A percentile compares a stretch with the other conserved stretches of the same genome.
These are phyloP conservation scores for Mimas tiliae DNA, from an alignment of 2,888 invertebrate species.

Conservation along the genomic window DNA sequence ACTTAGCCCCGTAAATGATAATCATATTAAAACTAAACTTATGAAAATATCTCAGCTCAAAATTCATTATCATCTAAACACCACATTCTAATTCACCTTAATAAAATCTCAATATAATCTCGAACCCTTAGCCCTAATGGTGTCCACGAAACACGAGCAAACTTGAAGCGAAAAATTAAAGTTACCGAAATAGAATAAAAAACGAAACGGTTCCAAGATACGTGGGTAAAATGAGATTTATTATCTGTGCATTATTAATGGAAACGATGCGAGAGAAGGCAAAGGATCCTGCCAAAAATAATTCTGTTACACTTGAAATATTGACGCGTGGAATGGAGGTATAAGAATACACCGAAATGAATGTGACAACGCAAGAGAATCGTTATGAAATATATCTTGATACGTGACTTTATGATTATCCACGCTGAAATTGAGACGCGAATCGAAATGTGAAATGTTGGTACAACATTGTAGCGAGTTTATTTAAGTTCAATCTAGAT, in stretches of 20 bases:
- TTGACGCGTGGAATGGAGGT: slow-evolving; percentile 18
- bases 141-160: slow-evolving; percentile 29
- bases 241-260: slow-evolving; percentile 47
- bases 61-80: neutral
- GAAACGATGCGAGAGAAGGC: slow-evolving; percentile 36
- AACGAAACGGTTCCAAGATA: slow-evolving; percentile 32
- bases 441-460: neutral
- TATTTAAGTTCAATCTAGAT: neutral
- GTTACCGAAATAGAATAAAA: slow-evolving; percentile 21
- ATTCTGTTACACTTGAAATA: slow-evolving; percentile 27
- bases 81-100: neutral
- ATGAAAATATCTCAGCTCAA: too few species aligned
- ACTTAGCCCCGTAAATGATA: too few species aligned
- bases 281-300: slow-evolving; percentile 33
- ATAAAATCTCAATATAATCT: slow-evolving; percentile 17
- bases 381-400: slow-evolving; percentile 23
- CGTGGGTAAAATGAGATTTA: slow-evolving; percentile 48
- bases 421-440: slow-evolving; percentile 3
- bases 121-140: slow-evolving; percentile 35
- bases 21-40: too few species aligned
- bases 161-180: slow-evolving; percentile 4
- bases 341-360: slow-evolving; percentile 15
- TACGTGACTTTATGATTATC: neutral
- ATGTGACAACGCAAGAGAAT: slow-evolving; percentile 32
- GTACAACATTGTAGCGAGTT: neutral